Conservation (phyloP, 1,140 invertebrate species). For the Epicauta chinensis region DNA sequence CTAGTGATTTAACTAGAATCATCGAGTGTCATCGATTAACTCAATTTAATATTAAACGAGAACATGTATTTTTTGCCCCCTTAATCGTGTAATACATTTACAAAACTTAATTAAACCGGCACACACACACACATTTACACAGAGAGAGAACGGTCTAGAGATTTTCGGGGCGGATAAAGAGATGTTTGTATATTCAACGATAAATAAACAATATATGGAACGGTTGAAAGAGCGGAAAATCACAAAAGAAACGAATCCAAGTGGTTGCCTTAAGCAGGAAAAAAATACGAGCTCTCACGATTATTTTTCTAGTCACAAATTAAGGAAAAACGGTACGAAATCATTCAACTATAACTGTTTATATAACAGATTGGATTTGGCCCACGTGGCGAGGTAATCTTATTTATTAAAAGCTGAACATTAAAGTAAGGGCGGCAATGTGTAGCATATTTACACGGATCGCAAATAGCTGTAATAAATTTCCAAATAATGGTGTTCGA, state of each 20-base stretch:
- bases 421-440: conserved; percentile 5
- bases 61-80: no score
- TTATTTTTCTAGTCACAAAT: neutral
- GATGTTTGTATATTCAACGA: no score
- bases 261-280: no score
- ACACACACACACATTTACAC: no score
- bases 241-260: no score
- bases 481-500: conserved; percentile 2
- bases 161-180: no score
- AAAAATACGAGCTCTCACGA: no score
- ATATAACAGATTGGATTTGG: no score
- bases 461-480: conserved; percentile 10
- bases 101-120: no score
- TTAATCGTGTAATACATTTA: no score
- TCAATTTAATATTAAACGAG: neutral
- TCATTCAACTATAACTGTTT: neutral
- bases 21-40: neutral
- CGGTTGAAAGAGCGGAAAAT: neutral
- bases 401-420: neutral
- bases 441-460: conserved; percentile 10
- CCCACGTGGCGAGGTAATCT: no score
- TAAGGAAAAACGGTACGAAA: neutral
- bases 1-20: neutral
- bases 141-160: no score
- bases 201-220: neutral